Base-by-base conservation (phyloP, 2,888 invertebrate species). In the Pollenia amentaria region DNA sequence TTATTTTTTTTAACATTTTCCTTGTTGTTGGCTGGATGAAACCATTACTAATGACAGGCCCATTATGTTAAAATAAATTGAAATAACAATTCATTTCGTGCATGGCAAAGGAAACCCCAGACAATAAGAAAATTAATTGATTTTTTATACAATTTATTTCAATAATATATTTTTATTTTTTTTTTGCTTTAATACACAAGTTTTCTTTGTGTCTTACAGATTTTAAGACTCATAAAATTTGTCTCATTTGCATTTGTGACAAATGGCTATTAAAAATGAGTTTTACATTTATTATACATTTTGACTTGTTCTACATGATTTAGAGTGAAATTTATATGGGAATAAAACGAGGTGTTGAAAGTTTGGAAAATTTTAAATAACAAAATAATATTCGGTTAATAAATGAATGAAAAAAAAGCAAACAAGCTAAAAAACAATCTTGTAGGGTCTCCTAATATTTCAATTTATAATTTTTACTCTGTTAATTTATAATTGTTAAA, bases 31-130 rank as follows among this genome's bases (percentile, higher is more conserved):
- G 62, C 53, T 76, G 85, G 14, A 75, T 72, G 38, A 72, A 80
- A 67, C 79, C 86, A 80, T 76, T 76, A 80, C 87, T 84, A 87
- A 87, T 84, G 84, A 84, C 80, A 77, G 80, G 72, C 72, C 84
- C 87, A 84, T 87, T 84, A 84, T 84, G 87, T 87, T 87, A 53
- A 80, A 87, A 69, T 87, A 84, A 84, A 87, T 87, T 84, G 87
- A 87, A 80, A 84, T 87, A 87, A 80, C 72, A 87, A 87, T 84
- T 84, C 80, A 84, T 87, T 80, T 73, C 14, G 60, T 67, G 46
- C 53, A 21, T 48, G 64, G 72, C 60, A 67, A 21, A 69, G 51
- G 72, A 57, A 72, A 57, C 48, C n/a, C 44, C 18, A 57, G 57
- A 84, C 38, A 73, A 67, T 73, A 67, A 60, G 67, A 75, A 79